These are phyloP conservation scores for Erethizon dorsatum DNA, from an alignment of 2,797 vertebrate species.

Conservation along the genomic window DNA sequence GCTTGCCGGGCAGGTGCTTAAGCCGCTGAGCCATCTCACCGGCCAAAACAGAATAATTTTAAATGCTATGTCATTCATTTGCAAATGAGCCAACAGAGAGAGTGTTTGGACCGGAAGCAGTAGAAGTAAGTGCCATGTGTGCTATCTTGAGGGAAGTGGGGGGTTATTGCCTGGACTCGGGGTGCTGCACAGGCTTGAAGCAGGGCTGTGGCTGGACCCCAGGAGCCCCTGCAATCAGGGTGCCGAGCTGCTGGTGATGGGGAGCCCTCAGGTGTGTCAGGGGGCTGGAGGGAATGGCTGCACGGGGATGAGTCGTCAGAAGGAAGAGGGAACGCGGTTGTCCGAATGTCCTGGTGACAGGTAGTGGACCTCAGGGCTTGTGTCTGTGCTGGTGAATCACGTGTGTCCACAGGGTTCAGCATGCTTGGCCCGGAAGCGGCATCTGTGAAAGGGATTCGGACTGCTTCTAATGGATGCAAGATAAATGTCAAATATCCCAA, in stretches of 20 bases:
- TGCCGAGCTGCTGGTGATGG: background rate
- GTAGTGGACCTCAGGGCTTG: background rate
- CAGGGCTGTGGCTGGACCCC: background rate
- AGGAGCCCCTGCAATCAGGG: background rate
- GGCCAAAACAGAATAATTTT: too few relatives aligned
- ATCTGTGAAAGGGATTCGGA: slow-evolving; percentile 14
- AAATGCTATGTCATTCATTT: background rate
- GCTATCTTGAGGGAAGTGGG: background rate
- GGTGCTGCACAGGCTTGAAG: background rate
- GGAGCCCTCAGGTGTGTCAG: background rate
- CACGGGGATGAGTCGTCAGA: background rate
- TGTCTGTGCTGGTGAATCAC: background rate
- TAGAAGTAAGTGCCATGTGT: background rate
- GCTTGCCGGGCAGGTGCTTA: too few relatives aligned
- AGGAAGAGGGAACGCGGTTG: background rate
- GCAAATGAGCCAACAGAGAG: background rate
- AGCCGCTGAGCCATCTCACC: too few relatives aligned
- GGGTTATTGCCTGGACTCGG: background rate
- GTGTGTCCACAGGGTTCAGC: background rate
- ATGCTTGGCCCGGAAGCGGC: background rate
- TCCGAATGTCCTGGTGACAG: background rate
- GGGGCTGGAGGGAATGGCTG: background rate
- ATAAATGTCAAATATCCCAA: background rate
- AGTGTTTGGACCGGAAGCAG: background rate
- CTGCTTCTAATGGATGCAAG: background rate